phyloP scores from a whole-genome alignment of 1,140 invertebrate species.

The Eumaeus atala region DNA sequence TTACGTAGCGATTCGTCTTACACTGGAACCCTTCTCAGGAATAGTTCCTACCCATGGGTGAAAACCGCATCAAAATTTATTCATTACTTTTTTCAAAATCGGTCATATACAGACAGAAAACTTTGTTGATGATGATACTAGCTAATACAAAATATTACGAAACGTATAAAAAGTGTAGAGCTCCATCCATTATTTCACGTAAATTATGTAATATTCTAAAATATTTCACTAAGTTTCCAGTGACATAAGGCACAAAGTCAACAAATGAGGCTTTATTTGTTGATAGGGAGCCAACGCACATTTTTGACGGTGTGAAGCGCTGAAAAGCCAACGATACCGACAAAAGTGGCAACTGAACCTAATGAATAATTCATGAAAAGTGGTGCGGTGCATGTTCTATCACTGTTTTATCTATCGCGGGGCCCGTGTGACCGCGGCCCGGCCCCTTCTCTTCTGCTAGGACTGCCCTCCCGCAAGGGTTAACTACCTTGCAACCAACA shows the following conservation, averaged over 20 bases:
- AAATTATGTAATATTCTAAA: constrained; percentile 12
- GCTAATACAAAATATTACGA: not conserved
- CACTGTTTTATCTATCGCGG: constrained; percentile 73
- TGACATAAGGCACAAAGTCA: constrained; percentile 10
- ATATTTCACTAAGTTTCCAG: not conserved
- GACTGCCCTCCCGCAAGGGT: constrained; percentile 51
- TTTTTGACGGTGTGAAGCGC: constrained; percentile 67
- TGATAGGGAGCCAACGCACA: constrained; percentile 58
- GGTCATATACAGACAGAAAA: too few relatives aligned
- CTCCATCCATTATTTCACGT: too few relatives aligned
- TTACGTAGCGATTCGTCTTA: too few relatives aligned
- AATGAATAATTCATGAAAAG: constrained; percentile 70
- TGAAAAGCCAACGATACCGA: constrained; percentile 71
- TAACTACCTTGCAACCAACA: constrained; percentile 70
- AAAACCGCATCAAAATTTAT: too few relatives aligned
- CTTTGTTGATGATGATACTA: too few relatives aligned
- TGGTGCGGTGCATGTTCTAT: constrained; percentile 73
- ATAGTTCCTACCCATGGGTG: too few relatives aligned
- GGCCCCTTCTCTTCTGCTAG: constrained; percentile 29
- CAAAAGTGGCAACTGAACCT: constrained; percentile 73
- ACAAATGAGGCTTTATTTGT: constrained; percentile 32
- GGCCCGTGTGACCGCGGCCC: constrained; percentile 46
- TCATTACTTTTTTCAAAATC: too few relatives aligned
- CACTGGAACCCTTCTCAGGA: too few relatives aligned
- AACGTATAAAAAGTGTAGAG: not conserved